Conservation (phyloP, 2,888 invertebrate species). For the Napeogenes inachia region DNA sequence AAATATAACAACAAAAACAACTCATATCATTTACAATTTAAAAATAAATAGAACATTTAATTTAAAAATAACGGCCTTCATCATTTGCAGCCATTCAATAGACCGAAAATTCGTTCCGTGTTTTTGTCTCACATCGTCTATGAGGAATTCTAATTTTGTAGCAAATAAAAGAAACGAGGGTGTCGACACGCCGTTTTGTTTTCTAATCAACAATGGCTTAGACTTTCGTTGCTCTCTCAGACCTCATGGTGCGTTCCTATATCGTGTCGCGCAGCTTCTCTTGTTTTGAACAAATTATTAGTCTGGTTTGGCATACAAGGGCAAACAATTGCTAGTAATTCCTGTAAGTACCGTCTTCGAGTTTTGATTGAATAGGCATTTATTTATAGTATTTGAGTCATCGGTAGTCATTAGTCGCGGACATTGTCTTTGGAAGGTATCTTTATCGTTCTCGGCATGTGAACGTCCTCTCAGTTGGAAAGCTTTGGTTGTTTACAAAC, state of each 20-base stretch:
- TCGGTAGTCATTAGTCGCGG: constrained; percentile 62
- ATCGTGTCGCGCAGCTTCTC: constrained; percentile 49
- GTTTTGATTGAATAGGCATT: constrained; percentile 59
- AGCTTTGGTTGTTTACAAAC: constrained; percentile 75
- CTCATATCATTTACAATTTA: constrained; percentile 35
- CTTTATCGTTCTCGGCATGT: constrained; percentile 39
- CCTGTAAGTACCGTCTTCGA: constrained; percentile 58
- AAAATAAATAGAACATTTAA: constrained; percentile 48
- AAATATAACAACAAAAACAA: constrained; percentile 22
- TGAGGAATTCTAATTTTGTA: constrained; percentile 60
- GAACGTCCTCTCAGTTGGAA: constrained; percentile 61
- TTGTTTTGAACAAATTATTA: constrained; percentile 76
- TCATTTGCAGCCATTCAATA: constrained; percentile 54
- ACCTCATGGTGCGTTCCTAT: constrained; percentile 71
- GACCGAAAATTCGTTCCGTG: constrained; percentile 56
- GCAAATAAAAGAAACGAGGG: constrained; percentile 67
- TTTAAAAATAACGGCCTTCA: constrained; percentile 66
- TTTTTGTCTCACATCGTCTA: constrained; percentile 59
- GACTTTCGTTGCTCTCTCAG: constrained; percentile 50
- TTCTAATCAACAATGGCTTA: constrained; percentile 63
- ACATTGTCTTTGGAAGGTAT: constrained; percentile 58
- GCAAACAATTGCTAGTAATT: constrained; percentile 67
- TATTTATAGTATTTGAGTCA: constrained; percentile 71
- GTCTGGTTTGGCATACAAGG: constrained; percentile 72
- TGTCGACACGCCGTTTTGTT: constrained; percentile 74